phyloP scores from a whole-genome alignment of 2,113 vertebrate species.

The Nesogale talazaci region DNA sequence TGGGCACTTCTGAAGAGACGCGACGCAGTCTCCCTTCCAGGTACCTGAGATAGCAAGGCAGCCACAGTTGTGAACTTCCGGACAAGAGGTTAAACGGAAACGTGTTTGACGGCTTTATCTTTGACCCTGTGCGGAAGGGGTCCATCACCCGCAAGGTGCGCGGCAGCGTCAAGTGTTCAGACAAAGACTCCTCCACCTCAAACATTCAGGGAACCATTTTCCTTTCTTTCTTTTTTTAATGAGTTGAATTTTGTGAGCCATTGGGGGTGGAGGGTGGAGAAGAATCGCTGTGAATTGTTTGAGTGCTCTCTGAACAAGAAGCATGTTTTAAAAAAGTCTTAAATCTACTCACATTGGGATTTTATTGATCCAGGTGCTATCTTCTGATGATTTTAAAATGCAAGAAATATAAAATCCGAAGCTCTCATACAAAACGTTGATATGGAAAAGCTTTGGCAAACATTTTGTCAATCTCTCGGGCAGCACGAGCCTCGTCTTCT shows the following conservation, averaged over 20 bases:
- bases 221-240: not conserved
- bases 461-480: not conserved
- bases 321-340: not conserved
- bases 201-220: not conserved
- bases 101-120: not conserved
- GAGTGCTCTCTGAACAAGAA: not conserved
- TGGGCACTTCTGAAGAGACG: not conserved
- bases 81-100: not conserved
- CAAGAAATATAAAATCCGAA: not conserved
- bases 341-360: not conserved
- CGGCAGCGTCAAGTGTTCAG: not conserved
- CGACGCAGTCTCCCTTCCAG: not conserved
- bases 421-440: not conserved
- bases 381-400: not conserved
- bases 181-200: not conserved
- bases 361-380: not conserved
- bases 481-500: not conserved
- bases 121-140: not conserved
- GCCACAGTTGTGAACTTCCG: not conserved
- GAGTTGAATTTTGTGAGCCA: constrained; percentile 20
- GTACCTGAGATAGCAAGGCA: not conserved
- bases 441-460: not conserved
- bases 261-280: not conserved
- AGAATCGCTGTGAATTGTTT: not conserved
- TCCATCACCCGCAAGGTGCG: too few relatives aligned